phyloP scores from a whole-genome alignment of 2,888 invertebrate species.

The Idaea biselata region DNA sequence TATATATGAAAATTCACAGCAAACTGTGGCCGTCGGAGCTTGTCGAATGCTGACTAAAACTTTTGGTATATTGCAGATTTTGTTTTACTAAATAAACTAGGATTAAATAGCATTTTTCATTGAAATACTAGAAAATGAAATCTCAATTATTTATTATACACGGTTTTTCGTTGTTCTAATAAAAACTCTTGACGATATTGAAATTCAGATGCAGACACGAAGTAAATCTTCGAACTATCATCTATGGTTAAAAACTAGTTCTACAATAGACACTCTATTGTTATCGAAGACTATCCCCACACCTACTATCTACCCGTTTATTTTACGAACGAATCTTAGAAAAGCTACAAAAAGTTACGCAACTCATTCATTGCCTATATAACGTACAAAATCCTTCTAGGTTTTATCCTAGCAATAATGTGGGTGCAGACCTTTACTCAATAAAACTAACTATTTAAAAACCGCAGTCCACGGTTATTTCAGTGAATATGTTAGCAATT shows the following conservation, averaged over 20 bases:
- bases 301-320: too few species aligned
- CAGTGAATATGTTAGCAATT: constrained; percentile 19
- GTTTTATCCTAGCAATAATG: neutral
- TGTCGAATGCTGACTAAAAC: neutral
- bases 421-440: neutral
- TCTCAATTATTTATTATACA: neutral
- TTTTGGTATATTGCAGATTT: neutral
- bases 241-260: too few species aligned
- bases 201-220: too few species aligned
- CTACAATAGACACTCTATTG: too few species aligned
- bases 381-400: too few species aligned
- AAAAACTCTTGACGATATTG: too few species aligned
- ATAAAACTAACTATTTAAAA: neutral
- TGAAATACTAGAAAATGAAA: neutral
- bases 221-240: too few species aligned
- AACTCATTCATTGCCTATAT: too few species aligned
- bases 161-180: too few species aligned
- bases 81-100: neutral
- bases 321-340: too few species aligned
- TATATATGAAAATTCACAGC: neutral
- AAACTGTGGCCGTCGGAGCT: neutral
- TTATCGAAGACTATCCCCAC: too few species aligned
- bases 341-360: too few species aligned
- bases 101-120: neutral
- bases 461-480: constrained; percentile 2